Percentiles rank a stretch among this genome's conserved stretches.
Evolutionary conservation across 2,113 vertebrate genomes (phyloP).

Genomic region (Bubo scandiacus): DNA sequence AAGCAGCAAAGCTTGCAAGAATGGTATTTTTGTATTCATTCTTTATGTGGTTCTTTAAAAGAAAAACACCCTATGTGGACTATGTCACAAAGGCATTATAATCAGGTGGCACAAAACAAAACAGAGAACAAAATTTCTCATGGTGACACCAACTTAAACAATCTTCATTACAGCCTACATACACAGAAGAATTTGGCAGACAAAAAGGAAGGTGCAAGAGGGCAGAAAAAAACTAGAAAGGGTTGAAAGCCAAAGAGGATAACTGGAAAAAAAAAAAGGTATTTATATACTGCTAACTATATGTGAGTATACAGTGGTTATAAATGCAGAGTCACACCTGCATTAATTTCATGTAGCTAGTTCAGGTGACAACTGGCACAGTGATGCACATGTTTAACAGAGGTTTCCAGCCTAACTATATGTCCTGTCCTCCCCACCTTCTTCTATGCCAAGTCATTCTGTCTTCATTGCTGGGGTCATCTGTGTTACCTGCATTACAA

Average conservation of each 20-base stretch:
- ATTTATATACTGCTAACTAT: background rate
- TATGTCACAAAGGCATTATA: background rate
- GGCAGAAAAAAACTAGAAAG: background rate
- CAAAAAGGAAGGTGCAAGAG: background rate
- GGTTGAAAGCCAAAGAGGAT: background rate
- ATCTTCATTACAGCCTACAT: background rate
- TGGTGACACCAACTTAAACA: background rate
- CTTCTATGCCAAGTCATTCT: background rate
- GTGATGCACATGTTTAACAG: background rate
- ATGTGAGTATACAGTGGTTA: rapidly evolving
- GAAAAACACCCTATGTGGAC: background rate
- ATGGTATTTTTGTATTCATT: background rate
- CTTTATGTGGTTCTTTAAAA: background rate
- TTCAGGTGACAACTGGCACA: background rate
- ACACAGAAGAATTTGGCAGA: background rate
- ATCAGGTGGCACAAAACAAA: background rate
- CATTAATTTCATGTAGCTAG: background rate
- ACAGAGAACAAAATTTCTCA: background rate
- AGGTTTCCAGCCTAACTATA: background rate
- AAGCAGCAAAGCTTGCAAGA: background rate
- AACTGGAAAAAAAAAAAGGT: background rate
- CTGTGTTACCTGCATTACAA: background rate
- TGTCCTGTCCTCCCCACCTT: background rate
- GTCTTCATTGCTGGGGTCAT: background rate
- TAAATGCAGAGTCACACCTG: background rate